A percentile compares a stretch with the other conserved stretches of the same genome.
Conservation (phyloP, 2,797 vertebrate species). For the Apodemus agrarius region DNA sequence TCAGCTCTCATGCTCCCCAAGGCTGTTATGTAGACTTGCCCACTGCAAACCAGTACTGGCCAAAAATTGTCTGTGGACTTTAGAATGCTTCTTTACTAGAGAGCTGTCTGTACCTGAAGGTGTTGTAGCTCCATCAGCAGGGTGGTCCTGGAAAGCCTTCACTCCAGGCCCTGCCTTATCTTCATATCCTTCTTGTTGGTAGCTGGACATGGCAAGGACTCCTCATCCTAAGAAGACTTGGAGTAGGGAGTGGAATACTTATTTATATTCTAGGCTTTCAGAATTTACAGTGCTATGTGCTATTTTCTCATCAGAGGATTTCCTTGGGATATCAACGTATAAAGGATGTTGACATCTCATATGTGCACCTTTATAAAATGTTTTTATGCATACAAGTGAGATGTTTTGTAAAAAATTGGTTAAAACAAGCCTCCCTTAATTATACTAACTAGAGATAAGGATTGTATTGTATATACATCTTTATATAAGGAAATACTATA, state of each 20-base stretch:
- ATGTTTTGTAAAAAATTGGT: conserved; percentile 27
- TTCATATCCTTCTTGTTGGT: background rate
- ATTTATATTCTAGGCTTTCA: conserved; percentile 3
- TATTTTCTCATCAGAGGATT: background rate
- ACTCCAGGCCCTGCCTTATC: background rate
- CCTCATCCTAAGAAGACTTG: background rate
- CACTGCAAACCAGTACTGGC: background rate
- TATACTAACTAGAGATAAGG: background rate
- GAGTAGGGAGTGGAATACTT: background rate
- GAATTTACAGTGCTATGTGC: background rate
- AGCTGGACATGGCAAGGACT: background rate
- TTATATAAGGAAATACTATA: background rate
- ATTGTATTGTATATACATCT: background rate
- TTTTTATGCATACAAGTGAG: conserved; percentile 28
- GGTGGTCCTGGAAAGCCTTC: background rate
- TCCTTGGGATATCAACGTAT: background rate
- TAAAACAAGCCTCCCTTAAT: background rate
- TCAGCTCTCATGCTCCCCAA: background rate
- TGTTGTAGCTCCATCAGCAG: background rate
- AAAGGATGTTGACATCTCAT: background rate
- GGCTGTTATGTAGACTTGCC: background rate
- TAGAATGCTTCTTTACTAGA: background rate
- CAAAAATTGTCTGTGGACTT: background rate
- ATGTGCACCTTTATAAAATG: background rate
- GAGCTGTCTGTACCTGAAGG: background rate